Base-by-base conservation (phyloP, 2,797 vertebrate genomes). In the Rhabdophis nuchalis region DNA sequence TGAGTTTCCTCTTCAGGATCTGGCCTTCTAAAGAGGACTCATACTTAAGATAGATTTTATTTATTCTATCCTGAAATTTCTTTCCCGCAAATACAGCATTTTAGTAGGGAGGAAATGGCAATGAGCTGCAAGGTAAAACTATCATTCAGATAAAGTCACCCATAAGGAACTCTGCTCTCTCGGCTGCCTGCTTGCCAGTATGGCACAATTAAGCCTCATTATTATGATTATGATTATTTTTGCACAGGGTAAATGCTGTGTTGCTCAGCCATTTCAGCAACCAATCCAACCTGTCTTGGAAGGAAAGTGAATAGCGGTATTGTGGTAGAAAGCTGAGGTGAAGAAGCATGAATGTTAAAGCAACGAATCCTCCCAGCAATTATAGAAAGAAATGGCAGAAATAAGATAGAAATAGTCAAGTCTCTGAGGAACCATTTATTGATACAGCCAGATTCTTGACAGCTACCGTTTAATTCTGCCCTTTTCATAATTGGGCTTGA, bases 391-490 rank as follows among this genome's bases (percentile, higher is more conserved):
- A 68, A 92, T 7, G 41, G 36, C 87, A 54, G 87, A 90, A 93
- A 93, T 68, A 87, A 82, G 68, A 56, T 94, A 93, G 92, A 89
- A 41, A 50, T 90, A 41, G 82, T 92, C 6, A 94, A 95, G 94
- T 94, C 88, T 95, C 93, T 5, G 92, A 89, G 93, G 94, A 95
- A 95, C 91, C 93, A 16, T 91, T 95, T 92, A 93, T 82, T 94
- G 41, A 93, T 93, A 94, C 86, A 93, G 64, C 92, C 0, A 0
- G 89, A n/a, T 54, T 85, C 68, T 57, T 82, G 86, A 93, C 92
- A 93, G 91, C 93, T 92, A 94, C 87, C 90, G 91, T 95, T 96
- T 96, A 96, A 89, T 90, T 95, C 94, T 94, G 96, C 94, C 90
- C 90, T 87, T n/a, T 96, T 94, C 86, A 88, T 91, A 50, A 95